A percentile compares a stretch with the other conserved stretches of the same genome.
These are phyloP conservation scores for Pachyseris speciosa DNA, from an alignment of 64 coral and sea anemone species.

Conservation along the genomic window DNA sequence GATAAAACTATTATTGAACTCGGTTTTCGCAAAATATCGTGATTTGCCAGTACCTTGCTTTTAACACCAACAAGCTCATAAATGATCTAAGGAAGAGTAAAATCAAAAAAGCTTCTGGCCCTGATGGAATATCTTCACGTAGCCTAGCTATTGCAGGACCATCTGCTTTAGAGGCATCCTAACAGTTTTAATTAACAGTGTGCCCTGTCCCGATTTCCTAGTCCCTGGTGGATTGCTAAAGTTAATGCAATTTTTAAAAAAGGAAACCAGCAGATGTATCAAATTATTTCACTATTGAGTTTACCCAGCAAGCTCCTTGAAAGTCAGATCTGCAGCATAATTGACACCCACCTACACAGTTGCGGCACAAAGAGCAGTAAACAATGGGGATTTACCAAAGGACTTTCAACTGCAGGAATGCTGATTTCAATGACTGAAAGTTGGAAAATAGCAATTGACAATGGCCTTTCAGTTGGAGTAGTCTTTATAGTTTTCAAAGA, in stretches of 20 bases:
- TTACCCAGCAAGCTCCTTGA: background rate
- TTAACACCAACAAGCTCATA: background rate
- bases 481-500: slow-evolving; percentile 1
- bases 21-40: no score
- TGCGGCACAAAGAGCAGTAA: no score
- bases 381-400: no score
- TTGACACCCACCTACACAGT: no score
- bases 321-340: no score
- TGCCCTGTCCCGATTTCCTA: no score
- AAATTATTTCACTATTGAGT: background rate
- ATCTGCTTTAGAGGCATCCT: background rate
- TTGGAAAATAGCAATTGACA: slow-evolving; percentile 15
- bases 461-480: background rate
- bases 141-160: background rate
- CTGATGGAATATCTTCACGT: background rate
- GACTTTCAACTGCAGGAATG: no score
- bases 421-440: background rate
- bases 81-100: background rate
- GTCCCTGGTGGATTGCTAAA: no score
- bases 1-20: no score
- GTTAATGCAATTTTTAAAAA: no score
- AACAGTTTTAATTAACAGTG: no score
- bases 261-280: no score
- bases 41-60: background rate
- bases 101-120: background rate